Evolutionary conservation across 2,797 vertebrate genomes (phyloP).

Genomic region (Malacoctenus gilli): DNA sequence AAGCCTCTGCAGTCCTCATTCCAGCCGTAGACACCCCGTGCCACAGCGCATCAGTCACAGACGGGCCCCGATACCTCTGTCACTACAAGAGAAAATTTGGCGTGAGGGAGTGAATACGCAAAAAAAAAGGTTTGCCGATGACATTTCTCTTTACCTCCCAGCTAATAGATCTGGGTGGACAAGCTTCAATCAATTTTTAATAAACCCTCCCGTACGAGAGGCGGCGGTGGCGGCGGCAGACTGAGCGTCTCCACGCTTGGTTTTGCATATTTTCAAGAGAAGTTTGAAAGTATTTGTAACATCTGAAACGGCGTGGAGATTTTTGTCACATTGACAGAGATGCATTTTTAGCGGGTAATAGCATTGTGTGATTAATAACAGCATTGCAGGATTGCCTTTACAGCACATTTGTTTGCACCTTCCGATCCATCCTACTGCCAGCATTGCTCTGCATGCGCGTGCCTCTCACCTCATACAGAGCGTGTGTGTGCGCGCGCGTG

Average conservation of each 20-base stretch:
- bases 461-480: conserved; percentile 9
- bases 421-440: conserved; percentile 16
- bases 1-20: conserved; percentile 61
- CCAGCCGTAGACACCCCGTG: conserved; percentile 64
- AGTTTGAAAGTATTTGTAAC: conserved; percentile 11
- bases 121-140: conserved; percentile 48
- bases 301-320: conserved; percentile 22
- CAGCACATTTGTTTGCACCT: conserved; percentile 35
- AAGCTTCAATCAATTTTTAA: conserved; percentile 55
- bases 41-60: conserved; percentile 64
- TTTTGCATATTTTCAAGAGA: conserved; percentile 9
- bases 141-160: conserved; percentile 43
- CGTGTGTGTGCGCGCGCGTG: conserved; percentile 31
- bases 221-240: conserved; percentile 12
- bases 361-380: conserved; percentile 39
- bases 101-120: conserved; percentile 47
- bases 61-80: conserved; percentile 51
- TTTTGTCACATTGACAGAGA: conserved; percentile 26
- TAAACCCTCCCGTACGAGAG: conserved; percentile 26
- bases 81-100: conserved; percentile 47
- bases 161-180: conserved; percentile 43
- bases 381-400: conserved; percentile 29
- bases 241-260: conserved; percentile 12
- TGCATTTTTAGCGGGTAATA: conserved; percentile 27
- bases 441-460: too few relatives aligned